Evolutionary conservation across 2,888 invertebrate species (phyloP).

Genomic region (Abscondita cerata): DNA sequence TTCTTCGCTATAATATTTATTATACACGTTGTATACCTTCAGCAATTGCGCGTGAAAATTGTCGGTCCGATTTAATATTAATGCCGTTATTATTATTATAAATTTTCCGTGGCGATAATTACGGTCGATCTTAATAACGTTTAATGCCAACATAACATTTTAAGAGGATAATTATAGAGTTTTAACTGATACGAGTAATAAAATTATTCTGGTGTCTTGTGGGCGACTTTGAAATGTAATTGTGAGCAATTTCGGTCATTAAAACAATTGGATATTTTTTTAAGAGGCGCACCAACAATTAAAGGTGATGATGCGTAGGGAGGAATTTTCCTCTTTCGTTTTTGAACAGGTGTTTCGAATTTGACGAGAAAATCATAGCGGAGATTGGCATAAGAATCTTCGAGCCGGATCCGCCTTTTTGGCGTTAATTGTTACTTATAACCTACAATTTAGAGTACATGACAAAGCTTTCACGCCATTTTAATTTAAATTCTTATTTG

Average conservation of each 20-base stretch:
- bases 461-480: constrained; percentile 49
- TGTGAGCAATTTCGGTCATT: too few relatives aligned
- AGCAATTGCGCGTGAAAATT: too few relatives aligned
- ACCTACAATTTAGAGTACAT: constrained; percentile 45
- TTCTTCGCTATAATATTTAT: too few relatives aligned
- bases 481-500: constrained; percentile 42
- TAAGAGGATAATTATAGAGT: constrained; percentile 26
- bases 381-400: constrained; percentile 34
- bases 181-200: constrained; percentile 31
- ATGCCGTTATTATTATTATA: too few relatives aligned
- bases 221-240: constrained; percentile 38
- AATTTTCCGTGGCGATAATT: constrained; percentile 21
- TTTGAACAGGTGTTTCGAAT: constrained; percentile 36
- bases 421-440: constrained; percentile 51
- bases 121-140: constrained; percentile 22
- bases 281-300: too few relatives aligned
- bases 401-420: constrained; percentile 31
- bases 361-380: constrained; percentile 41
- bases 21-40: too few relatives aligned
- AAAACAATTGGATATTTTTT: too few relatives aligned
- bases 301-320: constrained; percentile 16
- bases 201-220: constrained; percentile 33
- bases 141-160: constrained; percentile 27
- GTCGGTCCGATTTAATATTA: too few relatives aligned
- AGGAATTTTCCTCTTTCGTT: constrained; percentile 11